These are phyloP conservation scores for Pterocles gutturalis DNA, from an alignment of 2,113 vertebrate species.

Conservation along the genomic window DNA sequence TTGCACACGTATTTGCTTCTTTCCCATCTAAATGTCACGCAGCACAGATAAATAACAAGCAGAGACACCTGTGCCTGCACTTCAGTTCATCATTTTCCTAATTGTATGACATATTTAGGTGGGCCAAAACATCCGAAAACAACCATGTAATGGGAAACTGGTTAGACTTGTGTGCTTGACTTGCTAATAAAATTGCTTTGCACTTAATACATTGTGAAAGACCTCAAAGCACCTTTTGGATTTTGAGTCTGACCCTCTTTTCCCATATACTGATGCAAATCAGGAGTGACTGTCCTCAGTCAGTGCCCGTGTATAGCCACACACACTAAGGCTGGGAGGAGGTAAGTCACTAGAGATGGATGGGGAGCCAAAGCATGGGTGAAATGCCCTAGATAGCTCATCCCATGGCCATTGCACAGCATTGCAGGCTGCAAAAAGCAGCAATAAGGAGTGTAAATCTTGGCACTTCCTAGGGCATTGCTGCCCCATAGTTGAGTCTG, in stretches of 20 bases:
- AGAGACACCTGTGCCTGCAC: neutral
- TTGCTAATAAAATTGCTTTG: neutral
- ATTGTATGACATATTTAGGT: neutral
- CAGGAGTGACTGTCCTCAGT: neutral
- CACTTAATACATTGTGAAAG: neutral
- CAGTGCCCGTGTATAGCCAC: neutral
- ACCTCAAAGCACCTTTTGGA: neutral
- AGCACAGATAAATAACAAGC: conserved; percentile 25
- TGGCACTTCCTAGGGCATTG: neutral
- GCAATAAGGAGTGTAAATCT: neutral
- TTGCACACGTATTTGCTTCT: neutral
- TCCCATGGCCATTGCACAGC: neutral
- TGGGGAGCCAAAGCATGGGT: neutral
- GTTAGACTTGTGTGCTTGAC: neutral
- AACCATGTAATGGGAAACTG: neutral
- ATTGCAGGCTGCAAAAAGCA: neutral
- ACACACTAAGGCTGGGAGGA: neutral
- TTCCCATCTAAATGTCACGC: neutral
- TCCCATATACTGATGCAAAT: neutral
- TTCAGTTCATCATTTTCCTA: conserved; percentile 32
- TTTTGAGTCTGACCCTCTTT: neutral
- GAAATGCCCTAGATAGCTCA: neutral
- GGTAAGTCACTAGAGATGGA: neutral
- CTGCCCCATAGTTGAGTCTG: neutral
- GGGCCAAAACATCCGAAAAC: conserved; percentile 30